Base-by-base conservation (phyloP, 2,888 invertebrate species). In the Chalcis sispes region DNA sequence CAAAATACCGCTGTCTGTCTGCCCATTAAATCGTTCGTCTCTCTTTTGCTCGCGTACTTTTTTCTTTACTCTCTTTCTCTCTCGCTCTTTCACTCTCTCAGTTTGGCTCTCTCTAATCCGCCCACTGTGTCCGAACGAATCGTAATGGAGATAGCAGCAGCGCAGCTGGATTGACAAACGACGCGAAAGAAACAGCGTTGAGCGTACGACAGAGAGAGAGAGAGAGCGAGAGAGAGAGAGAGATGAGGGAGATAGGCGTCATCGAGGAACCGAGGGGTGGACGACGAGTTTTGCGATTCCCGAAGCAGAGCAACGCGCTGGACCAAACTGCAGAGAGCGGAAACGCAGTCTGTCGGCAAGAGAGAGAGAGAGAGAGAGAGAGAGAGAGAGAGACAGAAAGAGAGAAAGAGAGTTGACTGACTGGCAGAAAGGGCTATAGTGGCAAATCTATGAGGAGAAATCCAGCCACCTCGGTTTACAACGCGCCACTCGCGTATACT, bases 361-460 rank as follows among this genome's bases (percentile, higher is more conserved):
- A 32, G 5, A 32, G 32, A 32, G 32, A 32, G 32, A 32, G 32
- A 5, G 32, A 32, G 36, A 59, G 50, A 5, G 32, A 61, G 42
- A 61, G 42, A 23, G 15, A 25, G n/a, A 25, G 27, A 42, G 42
- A 15, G 42, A 42, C 23, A 52, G 29, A n/a, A n/a, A 56, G 54
- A 23, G 70, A 50, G 61, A 70, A 70, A 27, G 36, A 46, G 62
- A 56, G 61, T 54, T 56, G 74, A 62, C 67, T 61, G 66, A 67
- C 56, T 69, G 71, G 64, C 70, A 71, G 75, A 70, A 77, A 64
- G 72, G 77, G 76, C 76, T 67, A 62, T 36, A 20, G 50, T 62
- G 75, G 64, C 77, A 36, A 77, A 74, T 77, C 77, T 74, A 77
- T 77, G 77, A n/a, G n/a, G n/a, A 77, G 77, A 77, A 69, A 77